These are phyloP conservation scores for Leptestheria dahalacensis DNA, from an alignment of 1,140 invertebrate genomes.

Conservation along the genomic window DNA sequence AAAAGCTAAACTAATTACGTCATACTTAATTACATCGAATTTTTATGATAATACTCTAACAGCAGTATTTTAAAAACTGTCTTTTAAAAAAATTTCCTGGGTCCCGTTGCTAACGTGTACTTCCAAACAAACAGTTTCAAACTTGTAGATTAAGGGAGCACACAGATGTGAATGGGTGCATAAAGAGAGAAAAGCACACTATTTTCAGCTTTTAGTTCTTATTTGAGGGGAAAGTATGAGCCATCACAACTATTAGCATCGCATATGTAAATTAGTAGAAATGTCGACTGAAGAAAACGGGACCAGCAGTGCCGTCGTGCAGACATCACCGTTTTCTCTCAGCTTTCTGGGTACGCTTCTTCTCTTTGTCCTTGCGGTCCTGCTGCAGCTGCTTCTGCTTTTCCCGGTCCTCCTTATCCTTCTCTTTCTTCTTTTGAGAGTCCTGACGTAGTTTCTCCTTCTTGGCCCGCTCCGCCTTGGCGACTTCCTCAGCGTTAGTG, in stretches of 20 bases:
- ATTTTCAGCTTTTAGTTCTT: background rate
- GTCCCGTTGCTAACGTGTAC: too few species aligned
- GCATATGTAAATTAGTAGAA: too few species aligned
- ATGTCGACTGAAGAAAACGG: too few species aligned
- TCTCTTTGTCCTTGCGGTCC: slow-evolving; percentile 54
- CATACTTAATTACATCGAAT: too few species aligned
- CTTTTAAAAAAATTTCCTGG: too few species aligned
- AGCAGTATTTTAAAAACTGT: too few species aligned
- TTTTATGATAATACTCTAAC: too few species aligned
- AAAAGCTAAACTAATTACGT: too few species aligned
- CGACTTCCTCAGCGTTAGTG: slow-evolving; percentile 55
- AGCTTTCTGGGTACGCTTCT: slow-evolving; percentile 70
- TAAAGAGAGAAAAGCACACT: background rate
- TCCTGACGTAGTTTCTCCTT: slow-evolving; percentile 59
- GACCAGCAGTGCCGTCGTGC: background rate
- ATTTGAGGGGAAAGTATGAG: background rate
- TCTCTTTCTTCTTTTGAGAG: slow-evolving; percentile 67
- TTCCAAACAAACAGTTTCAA: too few species aligned
- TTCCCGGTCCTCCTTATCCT: slow-evolving; percentile 71
- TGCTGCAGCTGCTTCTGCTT: slow-evolving; percentile 70
- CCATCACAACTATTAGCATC: background rate
- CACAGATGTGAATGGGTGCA: background rate
- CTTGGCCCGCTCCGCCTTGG: slow-evolving; percentile 54
- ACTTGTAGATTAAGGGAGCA: too few species aligned
- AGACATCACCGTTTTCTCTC: slow-evolving; percentile 32